Conservation (phyloP, 2,888 invertebrate species). For the Heliconius hortense region DNA sequence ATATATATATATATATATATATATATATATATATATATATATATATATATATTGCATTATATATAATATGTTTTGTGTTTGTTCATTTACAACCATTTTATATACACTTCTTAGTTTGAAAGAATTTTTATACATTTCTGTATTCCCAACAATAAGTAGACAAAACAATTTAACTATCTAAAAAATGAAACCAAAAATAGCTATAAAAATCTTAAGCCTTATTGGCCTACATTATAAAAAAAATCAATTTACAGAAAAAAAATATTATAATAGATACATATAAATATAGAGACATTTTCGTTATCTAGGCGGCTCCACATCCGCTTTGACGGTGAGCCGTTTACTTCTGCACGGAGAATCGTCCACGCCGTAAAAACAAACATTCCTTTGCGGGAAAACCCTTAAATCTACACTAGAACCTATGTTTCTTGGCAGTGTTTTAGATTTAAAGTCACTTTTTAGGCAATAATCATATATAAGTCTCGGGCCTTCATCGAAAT, state of each 20-base stretch:
- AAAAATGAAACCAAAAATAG: background rate
- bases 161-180: background rate
- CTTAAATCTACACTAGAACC: slow-evolving; percentile 65
- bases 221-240: background rate
- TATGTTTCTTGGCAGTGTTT: slow-evolving; percentile 70
- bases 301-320: slow-evolving; percentile 72
- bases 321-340: slow-evolving; percentile 65
- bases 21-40: background rate
- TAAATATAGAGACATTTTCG: slow-evolving; percentile 45
- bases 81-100: background rate
- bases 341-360: slow-evolving; percentile 53
- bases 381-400: slow-evolving; percentile 62
- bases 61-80: background rate
- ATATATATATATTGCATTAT: too few relatives aligned
- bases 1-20: too few relatives aligned
- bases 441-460: slow-evolving; percentile 70
- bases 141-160: background rate
- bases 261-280: background rate
- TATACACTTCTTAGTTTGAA: background rate
- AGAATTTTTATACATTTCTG: background rate
- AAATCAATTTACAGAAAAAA: background rate
- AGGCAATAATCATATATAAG: slow-evolving; percentile 70
- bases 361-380: slow-evolving; percentile 66
- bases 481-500: slow-evolving; percentile 68
- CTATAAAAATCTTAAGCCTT: background rate